phyloP scores from a whole-genome alignment of 2,797 vertebrate genomes.

The Distichodus sexfasciatus region DNA sequence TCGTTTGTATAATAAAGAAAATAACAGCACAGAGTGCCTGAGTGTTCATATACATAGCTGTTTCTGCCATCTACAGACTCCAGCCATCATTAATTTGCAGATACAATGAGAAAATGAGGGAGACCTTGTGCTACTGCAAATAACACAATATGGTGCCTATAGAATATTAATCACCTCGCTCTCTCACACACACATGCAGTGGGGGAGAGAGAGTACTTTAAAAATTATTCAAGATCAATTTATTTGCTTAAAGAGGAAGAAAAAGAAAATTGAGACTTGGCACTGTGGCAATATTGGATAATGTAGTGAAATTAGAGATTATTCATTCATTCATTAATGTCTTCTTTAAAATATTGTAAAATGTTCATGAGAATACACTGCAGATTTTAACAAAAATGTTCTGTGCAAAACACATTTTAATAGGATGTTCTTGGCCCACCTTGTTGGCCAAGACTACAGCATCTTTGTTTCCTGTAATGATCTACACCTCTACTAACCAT shows the following conservation, averaged over 20 bases:
- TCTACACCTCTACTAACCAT: too few relatives aligned
- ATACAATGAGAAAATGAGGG: slow-evolving; percentile 31
- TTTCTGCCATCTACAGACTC: slow-evolving; percentile 11
- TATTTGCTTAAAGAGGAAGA: background rate
- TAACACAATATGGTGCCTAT: slow-evolving; percentile 17
- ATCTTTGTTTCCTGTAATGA: too few relatives aligned
- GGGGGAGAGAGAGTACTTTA: background rate
- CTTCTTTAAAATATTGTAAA: too few relatives aligned
- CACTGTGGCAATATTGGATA: too few relatives aligned
- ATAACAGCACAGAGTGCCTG: slow-evolving; percentile 25
- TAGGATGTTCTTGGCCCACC: too few relatives aligned
- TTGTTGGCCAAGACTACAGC: too few relatives aligned
- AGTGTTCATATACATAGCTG: slow-evolving; percentile 3
- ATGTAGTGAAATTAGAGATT: too few relatives aligned
- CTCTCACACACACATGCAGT: background rate
- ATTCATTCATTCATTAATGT: too few relatives aligned
- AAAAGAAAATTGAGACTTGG: background rate
- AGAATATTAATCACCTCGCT: slow-evolving; percentile 29
- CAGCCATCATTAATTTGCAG: slow-evolving; percentile 24
- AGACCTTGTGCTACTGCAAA: slow-evolving; percentile 12
- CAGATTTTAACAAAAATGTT: too few relatives aligned
- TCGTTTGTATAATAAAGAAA: slow-evolving; percentile 32
- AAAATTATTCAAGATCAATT: background rate
- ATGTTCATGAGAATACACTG: too few relatives aligned
- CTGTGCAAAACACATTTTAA: too few relatives aligned